Evolutionary conservation across 1,140 invertebrate species (phyloP).

Genomic region (Radopholus similis): DNA sequence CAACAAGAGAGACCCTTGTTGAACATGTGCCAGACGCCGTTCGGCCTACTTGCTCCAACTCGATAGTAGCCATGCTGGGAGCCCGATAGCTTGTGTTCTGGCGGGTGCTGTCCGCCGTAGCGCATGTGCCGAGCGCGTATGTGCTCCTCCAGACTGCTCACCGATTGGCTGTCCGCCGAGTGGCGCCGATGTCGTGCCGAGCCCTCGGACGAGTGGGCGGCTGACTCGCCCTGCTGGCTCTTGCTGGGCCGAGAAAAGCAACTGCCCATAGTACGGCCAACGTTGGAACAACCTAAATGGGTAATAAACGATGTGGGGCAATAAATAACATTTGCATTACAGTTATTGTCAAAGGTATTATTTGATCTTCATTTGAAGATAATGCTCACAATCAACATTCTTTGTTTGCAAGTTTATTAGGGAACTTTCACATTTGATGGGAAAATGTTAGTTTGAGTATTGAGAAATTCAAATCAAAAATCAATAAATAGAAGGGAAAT

Average conservation of each 20-base stretch:
- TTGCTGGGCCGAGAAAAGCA: constrained; percentile 5
- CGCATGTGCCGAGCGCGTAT: background rate
- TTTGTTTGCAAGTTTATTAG: too few species aligned
- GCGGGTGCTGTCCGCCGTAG: background rate
- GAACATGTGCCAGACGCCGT: background rate
- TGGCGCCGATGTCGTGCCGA: background rate
- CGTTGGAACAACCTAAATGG: background rate
- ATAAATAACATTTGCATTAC: too few species aligned
- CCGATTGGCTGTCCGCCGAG: constrained; percentile 5
- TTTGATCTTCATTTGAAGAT: too few species aligned
- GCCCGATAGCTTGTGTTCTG: constrained; percentile 6
- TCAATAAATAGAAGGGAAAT: background rate
- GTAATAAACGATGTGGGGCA: background rate
- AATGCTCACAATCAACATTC: too few species aligned
- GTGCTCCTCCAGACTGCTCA: constrained; percentile 5
- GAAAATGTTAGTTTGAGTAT: too few species aligned
- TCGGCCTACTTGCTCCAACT: background rate
- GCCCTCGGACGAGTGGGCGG: background rate
- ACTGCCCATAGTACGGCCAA: background rate
- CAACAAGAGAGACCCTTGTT: background rate
- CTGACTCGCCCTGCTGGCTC: background rate
- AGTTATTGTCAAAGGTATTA: too few species aligned
- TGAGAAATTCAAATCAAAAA: too few species aligned
- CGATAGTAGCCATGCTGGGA: constrained; percentile 14
- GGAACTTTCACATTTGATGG: too few species aligned